phyloP scores from a whole-genome alignment of 92 coral and sea anemone genomes.

The Palythoa grandiflora region DNA sequence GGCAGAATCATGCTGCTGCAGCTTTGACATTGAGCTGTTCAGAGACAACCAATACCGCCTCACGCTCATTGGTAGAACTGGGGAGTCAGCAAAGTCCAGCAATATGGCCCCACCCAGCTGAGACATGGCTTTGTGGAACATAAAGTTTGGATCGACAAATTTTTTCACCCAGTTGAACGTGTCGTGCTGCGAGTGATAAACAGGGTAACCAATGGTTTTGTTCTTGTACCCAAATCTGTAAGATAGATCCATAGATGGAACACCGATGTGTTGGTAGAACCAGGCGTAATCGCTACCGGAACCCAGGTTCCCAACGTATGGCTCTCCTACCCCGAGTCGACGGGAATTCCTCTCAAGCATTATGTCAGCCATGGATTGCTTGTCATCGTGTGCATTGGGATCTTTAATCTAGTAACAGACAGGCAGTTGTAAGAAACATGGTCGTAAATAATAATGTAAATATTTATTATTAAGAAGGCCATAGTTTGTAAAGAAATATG shows the following conservation, averaged over 20 bases:
- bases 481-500: no score
- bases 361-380: conserved; percentile 80
- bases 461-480: no score
- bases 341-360: no score
- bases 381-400: conserved; percentile 82
- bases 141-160: conserved; percentile 84
- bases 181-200: conserved; percentile 94
- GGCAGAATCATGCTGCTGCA: conserved; percentile 35
- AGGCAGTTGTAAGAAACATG: not conserved
- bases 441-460: no score
- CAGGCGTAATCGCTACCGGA: conserved; percentile 86
- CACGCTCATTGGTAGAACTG: conserved; percentile 69
- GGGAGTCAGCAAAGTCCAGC: conserved; percentile 73
- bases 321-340: conserved; percentile 42
- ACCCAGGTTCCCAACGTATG: conserved; percentile 63
- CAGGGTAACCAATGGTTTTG: conserved; percentile 73
- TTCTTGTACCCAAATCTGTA: conserved; percentile 69
- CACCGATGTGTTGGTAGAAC: conserved; percentile 83
- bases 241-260: conserved; percentile 80
- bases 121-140: conserved; percentile 69
- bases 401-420: conserved; percentile 56
- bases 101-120: conserved; percentile 72
- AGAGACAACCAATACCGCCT: conserved; percentile 61
- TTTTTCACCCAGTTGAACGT: conserved; percentile 80
- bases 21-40: conserved; percentile 57